Evolutionary conservation across 1,140 invertebrate genomes (phyloP).

Genomic region (Drosophila obscura): DNA sequence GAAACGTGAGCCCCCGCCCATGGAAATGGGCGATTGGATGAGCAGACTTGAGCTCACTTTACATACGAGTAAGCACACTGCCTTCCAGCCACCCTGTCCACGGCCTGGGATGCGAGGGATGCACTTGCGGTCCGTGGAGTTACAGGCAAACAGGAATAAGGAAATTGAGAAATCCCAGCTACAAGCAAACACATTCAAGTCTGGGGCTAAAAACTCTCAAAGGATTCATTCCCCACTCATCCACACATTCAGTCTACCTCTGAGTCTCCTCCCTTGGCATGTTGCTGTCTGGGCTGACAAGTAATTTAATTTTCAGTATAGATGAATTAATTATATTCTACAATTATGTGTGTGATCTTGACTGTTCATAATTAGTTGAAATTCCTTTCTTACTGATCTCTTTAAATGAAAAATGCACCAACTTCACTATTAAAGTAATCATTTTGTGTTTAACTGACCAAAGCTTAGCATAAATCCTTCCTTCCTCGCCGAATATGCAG

Average conservation of each 20-base stretch:
- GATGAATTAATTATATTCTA: too few species aligned
- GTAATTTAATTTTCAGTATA: too few species aligned
- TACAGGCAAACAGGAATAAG: background rate
- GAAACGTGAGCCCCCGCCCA: slow-evolving; percentile 22
- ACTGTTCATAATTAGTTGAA: too few species aligned
- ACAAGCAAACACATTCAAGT: too few species aligned
- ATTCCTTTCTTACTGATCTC: too few species aligned
- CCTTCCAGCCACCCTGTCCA: background rate
- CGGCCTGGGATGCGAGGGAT: background rate
- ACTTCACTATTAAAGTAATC: too few species aligned
- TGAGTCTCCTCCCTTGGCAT: too few species aligned
- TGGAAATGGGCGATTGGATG: slow-evolving; percentile 48
- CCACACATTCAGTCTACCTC: background rate
- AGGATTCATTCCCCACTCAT: background rate
- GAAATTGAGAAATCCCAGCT: background rate
- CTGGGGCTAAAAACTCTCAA: background rate
- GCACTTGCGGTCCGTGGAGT: background rate
- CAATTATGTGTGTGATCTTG: too few species aligned
- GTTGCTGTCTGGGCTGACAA: too few species aligned
- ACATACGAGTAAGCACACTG: background rate
- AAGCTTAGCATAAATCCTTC: too few species aligned
- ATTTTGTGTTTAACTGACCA: too few species aligned
- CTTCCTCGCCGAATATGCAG: slow-evolving; percentile 14
- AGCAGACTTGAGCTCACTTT: slow-evolving; percentile 27
- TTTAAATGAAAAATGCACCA: too few species aligned